Percentiles rank a stretch among this genome's conserved stretches.
Evolutionary conservation across 2,113 vertebrate genomes (phyloP).

Genomic region (Mormyrus iriodes): DNA sequence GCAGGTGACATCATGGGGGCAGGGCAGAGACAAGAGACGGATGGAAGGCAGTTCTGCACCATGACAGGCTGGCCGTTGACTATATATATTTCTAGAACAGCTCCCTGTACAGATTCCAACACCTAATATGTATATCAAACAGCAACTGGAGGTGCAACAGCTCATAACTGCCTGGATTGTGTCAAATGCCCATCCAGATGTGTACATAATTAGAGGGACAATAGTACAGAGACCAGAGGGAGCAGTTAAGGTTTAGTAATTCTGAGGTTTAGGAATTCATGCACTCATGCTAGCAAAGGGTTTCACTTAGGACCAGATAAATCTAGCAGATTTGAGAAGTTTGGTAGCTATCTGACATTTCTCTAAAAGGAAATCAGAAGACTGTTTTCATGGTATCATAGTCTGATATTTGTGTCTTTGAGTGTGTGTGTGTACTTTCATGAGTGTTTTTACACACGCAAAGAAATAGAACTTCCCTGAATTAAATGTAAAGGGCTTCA

Average conservation of each 20-base stretch:
- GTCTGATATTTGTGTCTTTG: not conserved
- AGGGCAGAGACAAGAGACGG: not conserved
- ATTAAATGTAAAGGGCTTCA: not conserved
- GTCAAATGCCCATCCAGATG: slow-evolving; percentile 3
- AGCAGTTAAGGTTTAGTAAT: not conserved
- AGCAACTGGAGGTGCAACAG: not conserved
- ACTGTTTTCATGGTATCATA: not conserved
- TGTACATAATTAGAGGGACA: not conserved
- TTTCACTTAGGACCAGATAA: not conserved
- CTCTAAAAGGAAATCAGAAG: not conserved
- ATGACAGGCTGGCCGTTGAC: not conserved
- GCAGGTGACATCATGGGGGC: not conserved
- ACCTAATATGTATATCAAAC: not conserved
- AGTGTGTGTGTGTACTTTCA: not conserved
- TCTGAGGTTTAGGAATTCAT: not conserved
- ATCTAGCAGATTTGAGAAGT: not conserved
- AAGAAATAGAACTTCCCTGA: not conserved
- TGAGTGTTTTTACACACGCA: not conserved
- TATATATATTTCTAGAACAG: not conserved
- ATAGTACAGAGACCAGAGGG: not conserved
- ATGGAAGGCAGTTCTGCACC: not conserved
- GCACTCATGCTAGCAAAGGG: not conserved
- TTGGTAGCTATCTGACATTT: not conserved
- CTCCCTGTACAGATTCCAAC: not conserved
- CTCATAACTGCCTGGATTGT: not conserved